A percentile compares a stretch with the other conserved stretches of the same genome.
phyloP scores from a whole-genome alignment of 2,113 vertebrate genomes.

The Notarius lentiginosus region DNA sequence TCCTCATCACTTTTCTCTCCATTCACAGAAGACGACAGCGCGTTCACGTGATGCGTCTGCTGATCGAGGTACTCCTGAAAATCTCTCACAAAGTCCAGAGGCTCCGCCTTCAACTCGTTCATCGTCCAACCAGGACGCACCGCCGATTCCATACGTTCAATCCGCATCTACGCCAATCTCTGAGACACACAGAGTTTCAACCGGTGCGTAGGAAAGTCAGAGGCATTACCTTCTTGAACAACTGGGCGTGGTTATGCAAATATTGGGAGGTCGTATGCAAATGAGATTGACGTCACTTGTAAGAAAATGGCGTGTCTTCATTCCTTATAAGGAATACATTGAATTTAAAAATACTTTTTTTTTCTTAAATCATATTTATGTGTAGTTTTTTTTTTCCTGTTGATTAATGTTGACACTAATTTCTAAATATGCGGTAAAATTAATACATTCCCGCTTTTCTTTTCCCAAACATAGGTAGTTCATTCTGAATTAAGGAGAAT shows the following conservation, averaged over 20 bases:
- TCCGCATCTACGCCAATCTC: slow-evolving; percentile 4
- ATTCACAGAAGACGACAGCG: slow-evolving; percentile 95
- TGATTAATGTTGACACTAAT: not conserved
- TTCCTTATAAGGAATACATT: not conserved
- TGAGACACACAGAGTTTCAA: not conserved
- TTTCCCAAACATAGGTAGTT: not conserved
- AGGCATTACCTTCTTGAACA: no score
- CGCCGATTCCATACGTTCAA: slow-evolving; percentile 3
- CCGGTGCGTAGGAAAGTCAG: not conserved
- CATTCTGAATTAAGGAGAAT: not conserved
- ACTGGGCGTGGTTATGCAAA: not conserved
- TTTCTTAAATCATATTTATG: not conserved
- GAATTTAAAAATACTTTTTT: not conserved
- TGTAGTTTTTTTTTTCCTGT: not conserved
- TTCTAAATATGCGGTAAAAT: not conserved
- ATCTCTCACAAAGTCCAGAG: slow-evolving; percentile 96
- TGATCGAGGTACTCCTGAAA: slow-evolving; percentile 98
- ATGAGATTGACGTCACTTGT: not conserved
- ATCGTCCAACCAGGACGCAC: slow-evolving; percentile 63
- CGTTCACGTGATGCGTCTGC: slow-evolving; percentile 97
- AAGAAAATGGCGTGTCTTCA: not conserved
- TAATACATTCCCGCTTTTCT: not conserved
- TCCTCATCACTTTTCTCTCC: slow-evolving; percentile 90
- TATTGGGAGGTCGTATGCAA: not conserved
- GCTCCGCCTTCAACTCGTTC: slow-evolving; percentile 96